Evolutionary conservation across 2,797 vertebrate species (phyloP).

Genomic region (Dicrostonyx torquatus): DNA sequence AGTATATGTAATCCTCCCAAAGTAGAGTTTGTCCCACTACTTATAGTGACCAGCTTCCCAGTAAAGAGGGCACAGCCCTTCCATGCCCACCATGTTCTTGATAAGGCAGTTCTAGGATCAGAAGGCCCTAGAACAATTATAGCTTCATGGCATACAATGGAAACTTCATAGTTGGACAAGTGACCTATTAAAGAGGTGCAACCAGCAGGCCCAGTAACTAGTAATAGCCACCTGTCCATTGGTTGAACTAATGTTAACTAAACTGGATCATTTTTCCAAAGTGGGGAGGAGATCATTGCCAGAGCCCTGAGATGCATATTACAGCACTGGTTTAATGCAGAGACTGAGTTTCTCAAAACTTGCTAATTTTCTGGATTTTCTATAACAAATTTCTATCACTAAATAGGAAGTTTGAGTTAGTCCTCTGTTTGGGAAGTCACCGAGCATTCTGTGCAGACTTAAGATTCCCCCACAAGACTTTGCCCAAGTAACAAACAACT

Average conservation of each 20-base stretch:
- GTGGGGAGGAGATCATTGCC: neutral
- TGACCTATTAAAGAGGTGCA: neutral
- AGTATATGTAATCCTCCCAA: neutral
- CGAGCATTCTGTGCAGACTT: neutral
- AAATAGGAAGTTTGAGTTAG: constrained; percentile 42
- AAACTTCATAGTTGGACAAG: neutral
- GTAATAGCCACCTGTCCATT: neutral
- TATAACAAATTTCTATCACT: neutral
- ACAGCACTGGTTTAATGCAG: neutral
- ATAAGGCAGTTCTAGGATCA: neutral
- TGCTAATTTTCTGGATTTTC: constrained; percentile 1
- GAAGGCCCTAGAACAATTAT: neutral
- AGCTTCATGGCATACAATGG: neutral
- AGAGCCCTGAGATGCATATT: neutral
- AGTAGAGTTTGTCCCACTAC: neutral
- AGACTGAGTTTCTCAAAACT: constrained; percentile 51
- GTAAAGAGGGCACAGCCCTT: neutral
- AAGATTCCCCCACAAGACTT: constrained; percentile 17
- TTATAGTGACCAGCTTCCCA: neutral
- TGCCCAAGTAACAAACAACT: neutral
- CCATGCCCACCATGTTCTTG: neutral
- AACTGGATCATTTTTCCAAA: neutral
- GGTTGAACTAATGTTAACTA: constrained; percentile 2
- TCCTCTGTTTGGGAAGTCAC: constrained; percentile 35
- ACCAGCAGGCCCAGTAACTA: neutral